Percentiles rank a stretch among this genome's conserved stretches.
Evolutionary conservation across 2,113 vertebrate genomes (phyloP).

Genomic region (Kobus ellipsiprymnus): DNA sequence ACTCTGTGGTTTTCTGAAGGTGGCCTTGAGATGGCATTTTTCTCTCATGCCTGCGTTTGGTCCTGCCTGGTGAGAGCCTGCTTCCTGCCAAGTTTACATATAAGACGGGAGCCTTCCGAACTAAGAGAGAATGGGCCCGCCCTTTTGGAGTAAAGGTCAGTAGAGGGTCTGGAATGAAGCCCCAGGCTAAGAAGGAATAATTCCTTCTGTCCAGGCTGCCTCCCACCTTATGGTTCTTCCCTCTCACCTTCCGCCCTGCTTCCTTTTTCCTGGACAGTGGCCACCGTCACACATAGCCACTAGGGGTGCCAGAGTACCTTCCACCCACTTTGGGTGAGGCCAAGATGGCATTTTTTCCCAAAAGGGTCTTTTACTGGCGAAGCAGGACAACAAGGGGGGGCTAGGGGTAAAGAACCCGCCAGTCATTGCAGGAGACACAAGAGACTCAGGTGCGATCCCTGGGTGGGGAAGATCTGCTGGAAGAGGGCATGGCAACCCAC

Average conservation of each 20-base stretch:
- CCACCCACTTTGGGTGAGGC: background rate
- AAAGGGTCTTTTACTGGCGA: background rate
- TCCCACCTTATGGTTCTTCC: rapidly evolving
- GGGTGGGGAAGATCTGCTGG: background rate
- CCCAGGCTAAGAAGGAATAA: background rate
- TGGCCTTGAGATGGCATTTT: constrained; percentile 5
- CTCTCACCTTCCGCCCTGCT: too few species aligned
- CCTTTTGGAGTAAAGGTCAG: background rate
- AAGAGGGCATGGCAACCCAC: background rate
- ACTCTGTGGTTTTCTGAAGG: constrained; percentile 28
- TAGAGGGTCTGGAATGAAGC: background rate
- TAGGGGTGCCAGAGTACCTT: background rate
- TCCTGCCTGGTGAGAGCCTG: background rate
- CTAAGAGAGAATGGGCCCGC: background rate
- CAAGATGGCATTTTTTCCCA: background rate
- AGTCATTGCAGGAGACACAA: background rate
- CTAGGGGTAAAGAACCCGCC: background rate
- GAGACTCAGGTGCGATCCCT: background rate
- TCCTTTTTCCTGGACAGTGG: background rate
- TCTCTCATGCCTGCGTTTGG: background rate
- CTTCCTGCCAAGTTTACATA: background rate
- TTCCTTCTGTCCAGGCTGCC: background rate
- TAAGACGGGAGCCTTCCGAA: background rate
- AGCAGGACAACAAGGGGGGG: background rate
- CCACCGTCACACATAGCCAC: background rate